Base-by-base conservation (phyloP, 2,888 invertebrate species). In the Amphimallon solstitiale region DNA sequence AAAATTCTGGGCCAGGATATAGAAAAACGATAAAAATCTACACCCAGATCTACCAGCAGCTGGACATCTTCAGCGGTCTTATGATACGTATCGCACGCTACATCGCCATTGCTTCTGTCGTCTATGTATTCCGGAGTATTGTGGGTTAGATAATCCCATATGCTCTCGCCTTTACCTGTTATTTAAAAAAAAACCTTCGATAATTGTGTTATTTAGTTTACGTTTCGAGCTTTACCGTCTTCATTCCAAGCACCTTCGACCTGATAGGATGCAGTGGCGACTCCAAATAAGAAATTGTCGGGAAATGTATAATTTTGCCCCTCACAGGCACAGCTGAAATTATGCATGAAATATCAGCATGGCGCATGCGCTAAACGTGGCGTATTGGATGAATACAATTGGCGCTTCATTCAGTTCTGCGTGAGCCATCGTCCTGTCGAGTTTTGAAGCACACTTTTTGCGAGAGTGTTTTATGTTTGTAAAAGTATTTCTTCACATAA, bases 1-100 rank as follows among this genome's bases (percentile, higher is more conserved):
- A 92, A 78, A 23, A 92, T 85, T 73, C 92, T 83, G 0, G 90
- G 79, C 91, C 92, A 92, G 62, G 90, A 86, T 19, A 89, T 79
- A 0, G 89, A 89, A 73, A 87, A 84, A 17, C 80, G 80, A 74
- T 86, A 87, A 78, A 85, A 85, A 71, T 88, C 82, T 0, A 88
- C 88, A 12, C 88, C 87, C 0, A 89, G 79, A 10, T 84, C 75
- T 59, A 81, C 83, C 64, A 90, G 73, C 54, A 89, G 76, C 43
- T 79, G 74, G 0, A 90, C 85, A 72, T 92, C 91, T 29, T 87
- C 85, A 70, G 84, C 82, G 76, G 85, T 87, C 70, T 81, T 84
- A 78, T 90, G 86, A 78, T 90, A 91, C 29, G 89, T 89, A 76
- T 90, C 89, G 63, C 87, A 87, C 0, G 90, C 87, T 0, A 88